Base-by-base conservation (phyloP, 2,888 invertebrate species). In the Apomyelois bistriatella region DNA sequence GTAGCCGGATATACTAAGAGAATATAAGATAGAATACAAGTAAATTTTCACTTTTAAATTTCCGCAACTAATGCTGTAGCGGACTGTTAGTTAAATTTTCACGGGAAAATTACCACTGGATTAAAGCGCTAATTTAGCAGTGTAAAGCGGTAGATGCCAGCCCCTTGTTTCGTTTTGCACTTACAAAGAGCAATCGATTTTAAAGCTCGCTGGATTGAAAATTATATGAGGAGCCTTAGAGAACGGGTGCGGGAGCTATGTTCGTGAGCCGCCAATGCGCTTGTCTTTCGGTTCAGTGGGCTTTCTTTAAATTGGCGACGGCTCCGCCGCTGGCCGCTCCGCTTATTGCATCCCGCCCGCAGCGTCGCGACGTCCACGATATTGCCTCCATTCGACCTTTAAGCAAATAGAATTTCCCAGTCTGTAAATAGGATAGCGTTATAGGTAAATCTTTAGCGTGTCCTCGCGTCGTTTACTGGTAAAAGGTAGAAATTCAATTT, bases 291-390 rank as follows among this genome's bases (percentile, higher is more conserved):
- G 90, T 90, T 91, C 91, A 91, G 76, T 91, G 90, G 87, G 90
- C 88, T 91, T 91, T 90, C 91, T 91, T 91, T 90, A 90, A 91
- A 91, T 91, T 90, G 90, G 87, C 89, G 89, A 87, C 82, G 87
- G 87, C 82, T 81, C 76, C 74, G 80, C 67, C 74, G 80, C 85
- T 85, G 80, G 82, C 82, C 88, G 85, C 84, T 79, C 80, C 82
- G 83, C 85, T 89, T 89, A 89, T 90, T 89, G 88, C 89, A 84
- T 82, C 87, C 80, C 77, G 77, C 81, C 85, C 79, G 82, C 81
- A 82, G 79, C 86, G 84, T 74, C 81, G 80, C 85, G 79, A 80
- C 86, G 85, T 80, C 85, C 86, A 81, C 85, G 82, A 84, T 90
- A 90, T 90, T 90, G 89, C 88, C 82, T 89, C 81, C 77, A 74